These are phyloP conservation scores for Camptogramma bilineatum DNA, from an alignment of 2,888 invertebrate species.

Conservation along the genomic window DNA sequence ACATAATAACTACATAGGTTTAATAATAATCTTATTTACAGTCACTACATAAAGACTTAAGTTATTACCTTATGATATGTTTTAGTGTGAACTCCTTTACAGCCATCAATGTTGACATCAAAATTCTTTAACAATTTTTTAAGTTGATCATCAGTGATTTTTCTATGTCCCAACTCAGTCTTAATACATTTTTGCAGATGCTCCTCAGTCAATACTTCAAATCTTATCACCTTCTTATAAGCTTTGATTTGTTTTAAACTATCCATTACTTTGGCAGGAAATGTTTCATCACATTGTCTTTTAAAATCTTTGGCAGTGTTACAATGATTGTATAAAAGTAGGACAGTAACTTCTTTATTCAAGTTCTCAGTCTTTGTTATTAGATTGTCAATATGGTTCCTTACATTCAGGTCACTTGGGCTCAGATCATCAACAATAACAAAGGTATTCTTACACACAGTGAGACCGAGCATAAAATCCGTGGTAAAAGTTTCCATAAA, in stretches of 20 bases:
- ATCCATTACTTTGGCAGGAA: constrained; percentile 52
- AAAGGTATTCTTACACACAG: constrained; percentile 64
- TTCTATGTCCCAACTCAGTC: constrained; percentile 56
- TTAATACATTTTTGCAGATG: constrained; percentile 69
- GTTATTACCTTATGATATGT: constrained; percentile 36
- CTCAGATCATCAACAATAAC: constrained; percentile 73
- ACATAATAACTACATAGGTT: constrained; percentile 7
- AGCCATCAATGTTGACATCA: constrained; percentile 73
- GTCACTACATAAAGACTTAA: constrained; percentile 25
- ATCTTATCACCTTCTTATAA: constrained; percentile 63
- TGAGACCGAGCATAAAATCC: constrained; percentile 68
- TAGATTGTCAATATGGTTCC: constrained; percentile 55
- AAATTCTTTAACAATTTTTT: constrained; percentile 66
- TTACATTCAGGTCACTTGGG: constrained; percentile 55
- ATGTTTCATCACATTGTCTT: constrained; percentile 59
- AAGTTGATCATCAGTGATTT: constrained; percentile 50
- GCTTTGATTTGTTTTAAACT: constrained; percentile 57
- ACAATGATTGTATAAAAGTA: constrained; percentile 71
- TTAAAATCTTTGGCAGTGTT: constrained; percentile 51
- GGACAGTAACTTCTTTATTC: constrained; percentile 63
- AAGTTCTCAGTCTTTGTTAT: constrained; percentile 64
- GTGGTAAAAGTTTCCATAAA: constrained; percentile 63
- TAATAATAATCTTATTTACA: constrained; percentile 19
- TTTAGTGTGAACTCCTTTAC: constrained; percentile 78
- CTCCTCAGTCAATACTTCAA: constrained; percentile 60